A percentile compares a stretch with the other conserved stretches of the same genome.
Conservation (phyloP, 2,113 vertebrate genomes). For the Drymodes brunneopygia region DNA sequence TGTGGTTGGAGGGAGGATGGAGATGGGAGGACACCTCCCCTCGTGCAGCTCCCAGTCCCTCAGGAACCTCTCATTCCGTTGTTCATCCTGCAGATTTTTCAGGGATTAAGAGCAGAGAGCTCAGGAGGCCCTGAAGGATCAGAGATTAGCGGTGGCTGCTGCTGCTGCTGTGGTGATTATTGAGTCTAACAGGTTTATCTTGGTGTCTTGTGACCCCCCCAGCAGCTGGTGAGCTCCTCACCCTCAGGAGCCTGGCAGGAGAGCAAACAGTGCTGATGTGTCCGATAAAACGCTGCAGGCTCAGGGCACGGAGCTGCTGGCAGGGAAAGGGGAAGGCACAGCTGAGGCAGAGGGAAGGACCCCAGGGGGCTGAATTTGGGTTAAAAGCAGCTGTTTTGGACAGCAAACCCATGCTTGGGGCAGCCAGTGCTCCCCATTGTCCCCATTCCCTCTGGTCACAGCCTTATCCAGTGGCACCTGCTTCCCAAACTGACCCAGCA, state of each 20-base stretch:
- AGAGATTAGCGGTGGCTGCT: not conserved
- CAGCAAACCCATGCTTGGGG: not conserved
- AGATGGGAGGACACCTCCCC: not conserved
- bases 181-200: not conserved
- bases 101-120: not conserved
- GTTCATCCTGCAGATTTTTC: not conserved
- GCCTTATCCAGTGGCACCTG: not conserved
- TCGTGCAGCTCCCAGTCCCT: too few relatives aligned
- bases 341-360: not conserved
- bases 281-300: not conserved
- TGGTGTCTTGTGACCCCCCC: not conserved
- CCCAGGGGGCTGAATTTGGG: not conserved
- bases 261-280: not conserved
- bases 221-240: slow-evolving; percentile 35
- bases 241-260: not conserved
- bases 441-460: rapidly evolving
- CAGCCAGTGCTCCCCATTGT: rapidly evolving
- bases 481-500: not conserved
- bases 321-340: not conserved
- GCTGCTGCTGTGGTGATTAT: not conserved
- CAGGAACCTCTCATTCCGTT: rapidly evolving
- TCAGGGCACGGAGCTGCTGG: rapidly evolving
- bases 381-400: not conserved
- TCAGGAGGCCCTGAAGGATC: not conserved
- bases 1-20: not conserved